Base-by-base conservation (phyloP, 2,888 invertebrate genomes). In the Caenorhabditis sp. region DNA sequence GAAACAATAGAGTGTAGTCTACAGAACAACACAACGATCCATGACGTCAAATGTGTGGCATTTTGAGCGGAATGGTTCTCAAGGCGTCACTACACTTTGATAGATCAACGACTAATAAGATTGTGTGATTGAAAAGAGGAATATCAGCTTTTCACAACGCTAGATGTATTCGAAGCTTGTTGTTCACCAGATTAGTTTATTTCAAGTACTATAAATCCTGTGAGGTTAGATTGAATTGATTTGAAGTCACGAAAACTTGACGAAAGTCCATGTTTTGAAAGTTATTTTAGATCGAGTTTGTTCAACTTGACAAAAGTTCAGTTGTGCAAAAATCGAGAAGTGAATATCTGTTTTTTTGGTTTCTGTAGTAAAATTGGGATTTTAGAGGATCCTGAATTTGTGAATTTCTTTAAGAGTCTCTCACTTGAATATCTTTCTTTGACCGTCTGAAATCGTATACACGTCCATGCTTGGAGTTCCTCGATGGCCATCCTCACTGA, bases 401-500 rank as follows among this genome's bases (percentile, higher is more conserved):
- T 4, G 12, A 14, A 41, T 44, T 28, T 63, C 22, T 63, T 22
- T 22, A 58, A 31, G 7, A 31, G 7, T 6, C 31, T n/a, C 64
- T 49, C 12, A 80, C 79, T 70, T 58, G 63, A 28, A 28, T 72
- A 68, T 19, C 35, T 49, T 7, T 73, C 28, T 26, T 31, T 59
- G 7, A 82, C 76, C 5, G 19, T 58, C n/a, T 81, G 56, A 38
- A 84, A 80, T 19, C 80, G 76, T 44, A 80, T 58, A 47, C 84
- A 84, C 0, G 84, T 84, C 68, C 61, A 63, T 28, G 64, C 61
- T 1, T 80, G 63, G 2, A 84, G 47, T 31, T 76, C 77, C 24
- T 69, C 68, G 8, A 84, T 84, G 2, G 84, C 84, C 66, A 80
- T 61, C 41, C 66, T 38, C 31, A 84, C 84, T 22, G 80, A 73